Conservation (phyloP, 2,888 invertebrate species). For the Dryobotodes eremita region DNA sequence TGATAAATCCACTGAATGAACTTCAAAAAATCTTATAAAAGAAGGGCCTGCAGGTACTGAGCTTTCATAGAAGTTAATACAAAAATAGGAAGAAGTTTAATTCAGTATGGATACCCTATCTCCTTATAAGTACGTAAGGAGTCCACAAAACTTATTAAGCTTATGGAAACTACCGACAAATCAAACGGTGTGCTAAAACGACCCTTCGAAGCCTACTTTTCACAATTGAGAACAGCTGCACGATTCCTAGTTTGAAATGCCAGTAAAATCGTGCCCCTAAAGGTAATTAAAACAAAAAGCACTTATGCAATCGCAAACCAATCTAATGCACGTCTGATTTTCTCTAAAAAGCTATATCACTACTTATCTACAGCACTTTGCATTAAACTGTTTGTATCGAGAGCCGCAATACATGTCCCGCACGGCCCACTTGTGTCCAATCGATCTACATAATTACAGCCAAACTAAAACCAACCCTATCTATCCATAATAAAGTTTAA, state of each 20-base stretch:
- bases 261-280: not conserved
- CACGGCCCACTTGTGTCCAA: slow-evolving; percentile 73
- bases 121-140: not conserved
- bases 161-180: not conserved
- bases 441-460: slow-evolving; percentile 68
- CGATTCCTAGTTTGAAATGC: not conserved
- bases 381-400: slow-evolving; percentile 67
- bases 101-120: not conserved
- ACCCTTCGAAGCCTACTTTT: not conserved
- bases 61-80: not conserved
- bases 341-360: slow-evolving; percentile 42
- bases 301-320: not conserved
- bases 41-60: not conserved
- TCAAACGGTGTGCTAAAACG: not conserved
- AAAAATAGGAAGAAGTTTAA: too few relatives aligned
- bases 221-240: not conserved
- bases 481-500: slow-evolving; percentile 29
- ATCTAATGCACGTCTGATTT: slow-evolving; percentile 19
- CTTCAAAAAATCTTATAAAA: not conserved
- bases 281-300: not conserved
- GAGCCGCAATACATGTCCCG: slow-evolving; percentile 71
- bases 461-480: slow-evolving; percentile 63
- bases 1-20: too few relatives aligned
- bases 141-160: not conserved
- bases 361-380: slow-evolving; percentile 51